Evolutionary conservation across 2,888 invertebrate species (phyloP), one percentile per base, ranked within the genome.

Genomic region (Caradrina kadenii): DNA sequence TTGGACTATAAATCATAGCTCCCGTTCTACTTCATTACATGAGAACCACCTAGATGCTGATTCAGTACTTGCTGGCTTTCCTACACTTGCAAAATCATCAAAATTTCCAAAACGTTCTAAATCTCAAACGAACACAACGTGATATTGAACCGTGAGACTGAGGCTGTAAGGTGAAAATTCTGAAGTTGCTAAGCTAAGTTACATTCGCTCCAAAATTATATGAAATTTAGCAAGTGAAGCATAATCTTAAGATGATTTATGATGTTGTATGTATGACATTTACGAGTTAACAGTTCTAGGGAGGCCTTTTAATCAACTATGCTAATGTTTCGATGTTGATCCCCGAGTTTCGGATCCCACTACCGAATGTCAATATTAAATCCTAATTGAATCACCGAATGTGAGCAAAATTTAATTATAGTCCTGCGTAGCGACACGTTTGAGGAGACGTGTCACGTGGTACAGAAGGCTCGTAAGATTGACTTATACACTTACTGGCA

Each of bases 181-280:
- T 52, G 45, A 48, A 81, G 8, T 63, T 83, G 0, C 60, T 72
- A 2, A 86, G 88, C 66, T 87, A 89, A 53, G 75, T 85, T 83
- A 83, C 83, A 80, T 83, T 90, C 70, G 83, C 84, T 62, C 87
- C 88, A 79, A 86, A 87, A 85, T 87, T 89, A 86, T 88, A 83
- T 83, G 90, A 88, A 89, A 86, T 90, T 88, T 90, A 91, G 89
- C 91, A 90, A 92, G 91, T 92, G 92, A 93, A 91, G 91, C 93
- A 91, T 93, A 93, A 94, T 94, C 93, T 94, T 93, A 91, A 93
- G 94, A 95, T 96, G 95, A 96, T 95, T 96, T 95, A 96, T 95
- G 94, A 93, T 92, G 92, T 92, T 90, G 91, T 92, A 93, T 90
- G 90, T 91, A 90, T 94, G 95, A 96, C 95, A 91, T 95, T 94